These are phyloP conservation scores for Lampris megalopsis DNA, from an alignment of 2,113 vertebrate species.

Conservation along the genomic window DNA sequence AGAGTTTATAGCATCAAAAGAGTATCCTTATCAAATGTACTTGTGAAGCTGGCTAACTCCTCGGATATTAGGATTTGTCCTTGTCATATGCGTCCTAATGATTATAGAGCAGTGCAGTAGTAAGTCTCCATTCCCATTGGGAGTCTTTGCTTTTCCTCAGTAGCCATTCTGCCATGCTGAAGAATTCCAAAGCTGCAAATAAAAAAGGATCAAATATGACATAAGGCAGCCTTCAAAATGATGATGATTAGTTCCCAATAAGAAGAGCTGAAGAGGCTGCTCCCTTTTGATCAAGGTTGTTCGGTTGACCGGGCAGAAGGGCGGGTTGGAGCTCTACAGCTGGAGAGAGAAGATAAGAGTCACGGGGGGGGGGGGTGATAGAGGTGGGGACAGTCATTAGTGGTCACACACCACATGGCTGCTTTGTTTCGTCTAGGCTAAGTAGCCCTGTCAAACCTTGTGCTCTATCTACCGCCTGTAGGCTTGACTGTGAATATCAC, in stretches of 20 bases:
- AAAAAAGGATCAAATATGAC: conserved; percentile 17
- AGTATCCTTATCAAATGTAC: not conserved
- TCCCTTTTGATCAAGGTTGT: conserved; percentile 45
- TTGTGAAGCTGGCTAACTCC: not conserved
- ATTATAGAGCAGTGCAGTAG: not conserved
- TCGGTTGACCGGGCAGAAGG: conserved; percentile 50
- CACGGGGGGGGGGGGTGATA: conserved; percentile 7
- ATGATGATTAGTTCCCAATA: conserved; percentile 12
- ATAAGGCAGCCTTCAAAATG: conserved; percentile 15
- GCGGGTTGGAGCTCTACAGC: conserved; percentile 46
- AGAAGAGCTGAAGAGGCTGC: not conserved
- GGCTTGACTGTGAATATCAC: conserved; percentile 30
- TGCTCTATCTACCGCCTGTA: conserved; percentile 17
- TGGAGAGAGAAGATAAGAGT: conserved; percentile 69
- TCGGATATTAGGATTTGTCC: not conserved
- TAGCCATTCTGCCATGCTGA: not conserved
- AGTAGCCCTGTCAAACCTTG: conserved; percentile 30
- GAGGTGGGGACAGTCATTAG: conserved; percentile 49
- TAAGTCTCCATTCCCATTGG: not conserved
- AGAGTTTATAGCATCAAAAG: not conserved
- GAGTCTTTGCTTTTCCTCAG: not conserved
- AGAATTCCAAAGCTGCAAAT: conserved; percentile 37
- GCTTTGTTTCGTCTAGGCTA: conserved; percentile 54
- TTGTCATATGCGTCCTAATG: not conserved
- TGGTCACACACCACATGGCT: conserved; percentile 44